A percentile compares a stretch with the other conserved stretches of the same genome.
Evolutionary conservation across 1,140 invertebrate genomes (phyloP).

Genomic region (Lepidurus arcticus): DNA sequence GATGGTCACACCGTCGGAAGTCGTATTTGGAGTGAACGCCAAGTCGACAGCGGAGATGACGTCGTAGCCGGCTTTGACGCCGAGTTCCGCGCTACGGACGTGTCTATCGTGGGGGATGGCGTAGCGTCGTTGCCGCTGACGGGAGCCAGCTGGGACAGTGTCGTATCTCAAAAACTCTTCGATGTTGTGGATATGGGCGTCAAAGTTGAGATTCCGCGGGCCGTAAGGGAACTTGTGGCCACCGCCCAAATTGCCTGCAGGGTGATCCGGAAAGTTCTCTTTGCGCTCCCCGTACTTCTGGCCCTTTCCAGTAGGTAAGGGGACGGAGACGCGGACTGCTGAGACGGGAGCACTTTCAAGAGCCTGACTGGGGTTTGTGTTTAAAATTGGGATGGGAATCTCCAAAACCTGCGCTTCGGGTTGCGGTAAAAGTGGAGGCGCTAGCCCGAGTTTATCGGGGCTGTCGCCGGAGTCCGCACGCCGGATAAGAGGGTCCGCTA

Average conservation of each 20-base stretch:
- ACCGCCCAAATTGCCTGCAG: conserved; percentile 23
- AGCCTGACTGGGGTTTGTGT: conserved; percentile 11
- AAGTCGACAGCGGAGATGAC: conserved; percentile 88
- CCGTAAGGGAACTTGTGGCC: conserved; percentile 63
- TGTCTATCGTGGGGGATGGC: conserved; percentile 32
- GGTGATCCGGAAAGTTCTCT: conserved; percentile 9
- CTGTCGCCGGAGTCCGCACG: neutral
- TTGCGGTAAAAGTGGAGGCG: conserved; percentile 22
- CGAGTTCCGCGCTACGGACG: conserved; percentile 66
- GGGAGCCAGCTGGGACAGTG: conserved; percentile 2
- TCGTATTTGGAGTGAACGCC: conserved; percentile 76
- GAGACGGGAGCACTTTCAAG: neutral
- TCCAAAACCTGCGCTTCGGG: conserved; percentile 29
- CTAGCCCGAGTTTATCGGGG: neutral
- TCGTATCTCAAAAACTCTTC: conserved; percentile 22
- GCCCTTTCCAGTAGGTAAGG: neutral
- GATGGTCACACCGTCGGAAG: conserved; percentile 71
- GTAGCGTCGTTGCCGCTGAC: conserved; percentile 27
- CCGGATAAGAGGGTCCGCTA: conserved; percentile 25
- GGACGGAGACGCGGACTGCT: neutral
- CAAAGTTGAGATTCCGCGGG: conserved; percentile 61
- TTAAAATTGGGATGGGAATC: conserved; percentile 25
- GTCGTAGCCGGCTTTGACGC: conserved; percentile 77
- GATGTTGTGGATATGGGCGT: conserved; percentile 38
- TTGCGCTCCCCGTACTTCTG: neutral